These are phyloP conservation scores for Mus pahari DNA, from an alignment of 2,113 vertebrate genomes.

Conservation along the genomic window DNA sequence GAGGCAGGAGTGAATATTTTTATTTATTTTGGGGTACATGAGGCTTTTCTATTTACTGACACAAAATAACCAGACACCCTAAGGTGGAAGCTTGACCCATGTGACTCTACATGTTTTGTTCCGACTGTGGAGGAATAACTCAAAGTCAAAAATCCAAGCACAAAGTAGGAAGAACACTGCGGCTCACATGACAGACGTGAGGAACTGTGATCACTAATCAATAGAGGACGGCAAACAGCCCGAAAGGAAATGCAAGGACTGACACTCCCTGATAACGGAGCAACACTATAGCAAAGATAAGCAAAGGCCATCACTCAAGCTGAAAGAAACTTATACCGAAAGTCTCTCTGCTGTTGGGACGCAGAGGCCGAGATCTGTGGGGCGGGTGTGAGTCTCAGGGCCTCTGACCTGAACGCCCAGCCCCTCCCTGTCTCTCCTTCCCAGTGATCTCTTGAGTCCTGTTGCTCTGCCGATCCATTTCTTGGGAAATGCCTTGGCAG, in stretches of 20 bases:
- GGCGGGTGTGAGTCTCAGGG: neutral
- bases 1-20: neutral
- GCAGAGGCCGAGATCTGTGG: neutral
- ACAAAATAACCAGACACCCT: conserved; percentile 40
- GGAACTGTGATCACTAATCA: neutral
- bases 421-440: neutral
- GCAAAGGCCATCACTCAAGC: neutral
- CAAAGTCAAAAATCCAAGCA: conserved; percentile 33
- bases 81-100: neutral
- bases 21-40: neutral
- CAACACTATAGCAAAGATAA: neutral
- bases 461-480: neutral
- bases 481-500: conserved; percentile 23
- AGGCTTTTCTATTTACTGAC: conserved; percentile 30
- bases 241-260: neutral
- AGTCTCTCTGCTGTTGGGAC: neutral
- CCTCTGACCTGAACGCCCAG: neutral
- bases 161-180: conserved; percentile 17
- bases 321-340: neutral
- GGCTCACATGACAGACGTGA: neutral
- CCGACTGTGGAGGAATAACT: neutral
- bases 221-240: neutral
- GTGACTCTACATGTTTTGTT: conserved; percentile 36
- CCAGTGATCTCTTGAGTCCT: neutral
- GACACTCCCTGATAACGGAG: neutral